Conservation (phyloP, 2,888 invertebrate species). For the Drosophila macrospina region DNA sequence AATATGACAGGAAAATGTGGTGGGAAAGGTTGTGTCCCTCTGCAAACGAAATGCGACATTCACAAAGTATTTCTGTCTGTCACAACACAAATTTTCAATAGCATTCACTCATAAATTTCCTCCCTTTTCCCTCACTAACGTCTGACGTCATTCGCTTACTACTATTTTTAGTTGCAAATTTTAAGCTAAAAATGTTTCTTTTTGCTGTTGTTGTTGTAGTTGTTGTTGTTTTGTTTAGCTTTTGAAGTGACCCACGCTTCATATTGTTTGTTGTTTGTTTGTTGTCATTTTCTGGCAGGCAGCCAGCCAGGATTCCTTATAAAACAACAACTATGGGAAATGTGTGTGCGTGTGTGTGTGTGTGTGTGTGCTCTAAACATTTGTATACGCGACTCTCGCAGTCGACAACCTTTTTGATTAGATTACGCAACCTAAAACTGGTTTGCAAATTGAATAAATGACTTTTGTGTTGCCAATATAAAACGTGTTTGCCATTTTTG, state of each 20-base stretch:
- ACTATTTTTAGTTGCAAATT: slow-evolving; percentile 51
- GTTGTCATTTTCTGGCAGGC: slow-evolving; percentile 56
- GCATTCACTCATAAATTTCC: slow-evolving; percentile 28
- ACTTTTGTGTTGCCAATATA: slow-evolving; percentile 80
- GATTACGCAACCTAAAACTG: slow-evolving; percentile 79
- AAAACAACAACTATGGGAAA: slow-evolving; percentile 21
- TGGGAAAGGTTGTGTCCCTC: background rate
- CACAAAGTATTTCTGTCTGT: background rate
- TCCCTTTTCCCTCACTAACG: background rate
- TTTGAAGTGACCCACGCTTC: slow-evolving; percentile 34
- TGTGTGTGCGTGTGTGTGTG: too few species aligned
- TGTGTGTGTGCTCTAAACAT: slow-evolving; percentile 29
- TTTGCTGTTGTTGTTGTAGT: too few species aligned
- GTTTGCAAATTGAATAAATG: slow-evolving; percentile 81
- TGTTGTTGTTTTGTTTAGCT: slow-evolving; percentile 32
- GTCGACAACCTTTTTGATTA: slow-evolving; percentile 73
- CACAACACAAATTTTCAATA: slow-evolving; percentile 7
- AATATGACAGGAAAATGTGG: too few species aligned
- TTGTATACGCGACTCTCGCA: slow-evolving; percentile 36
- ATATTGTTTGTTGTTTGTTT: slow-evolving; percentile 8
- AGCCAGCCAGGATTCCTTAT: slow-evolving; percentile 51
- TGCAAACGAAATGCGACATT: background rate
- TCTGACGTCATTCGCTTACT: slow-evolving; percentile 51
- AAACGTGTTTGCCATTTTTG: slow-evolving; percentile 79
- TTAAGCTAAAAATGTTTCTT: slow-evolving; percentile 24